These are phyloP conservation scores for Pristionchus mayeri DNA, from an alignment of 2,888 invertebrate genomes.

Conservation along the genomic window DNA sequence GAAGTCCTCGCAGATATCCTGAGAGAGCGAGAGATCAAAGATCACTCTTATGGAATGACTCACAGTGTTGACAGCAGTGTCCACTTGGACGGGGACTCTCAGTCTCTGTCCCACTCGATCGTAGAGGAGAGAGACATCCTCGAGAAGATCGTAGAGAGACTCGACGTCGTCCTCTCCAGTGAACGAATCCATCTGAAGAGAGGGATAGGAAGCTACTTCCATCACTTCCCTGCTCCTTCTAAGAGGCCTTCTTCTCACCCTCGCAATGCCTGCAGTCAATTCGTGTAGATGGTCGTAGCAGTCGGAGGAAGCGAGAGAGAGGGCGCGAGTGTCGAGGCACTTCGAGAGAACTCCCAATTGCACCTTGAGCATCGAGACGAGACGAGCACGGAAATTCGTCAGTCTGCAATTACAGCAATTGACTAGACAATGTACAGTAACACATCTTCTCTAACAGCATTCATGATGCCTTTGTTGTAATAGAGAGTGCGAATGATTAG, in stretches of 20 bases:
- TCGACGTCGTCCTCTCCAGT: constrained; percentile 52
- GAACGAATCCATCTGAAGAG: constrained; percentile 45
- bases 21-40: constrained; percentile 20
- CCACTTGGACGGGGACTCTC: constrained; percentile 36
- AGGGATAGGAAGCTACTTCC: too few species aligned
- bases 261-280: constrained; percentile 27
- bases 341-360: constrained; percentile 57
- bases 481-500: too few species aligned
- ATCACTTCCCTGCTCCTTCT: too few species aligned
- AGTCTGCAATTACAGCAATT: constrained; percentile 52
- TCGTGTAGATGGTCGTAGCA: constrained; percentile 36
- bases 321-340: constrained; percentile 51
- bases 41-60: background rate
- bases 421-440: too few species aligned
- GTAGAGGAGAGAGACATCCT: constrained; percentile 54
- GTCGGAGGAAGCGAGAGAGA: constrained; percentile 56
- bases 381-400: constrained; percentile 58
- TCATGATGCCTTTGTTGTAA: too few species aligned
- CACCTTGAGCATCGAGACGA: constrained; percentile 66
- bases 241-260: background rate
- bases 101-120: constrained; percentile 51
- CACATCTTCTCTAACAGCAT: too few species aligned
- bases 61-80: constrained; percentile 44
- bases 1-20: constrained; percentile 49
- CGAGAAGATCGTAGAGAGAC: constrained; percentile 41